These are phyloP conservation scores for Pinctada fucata DNA, from an alignment of 2,888 invertebrate genomes.

Conservation along the genomic window DNA sequence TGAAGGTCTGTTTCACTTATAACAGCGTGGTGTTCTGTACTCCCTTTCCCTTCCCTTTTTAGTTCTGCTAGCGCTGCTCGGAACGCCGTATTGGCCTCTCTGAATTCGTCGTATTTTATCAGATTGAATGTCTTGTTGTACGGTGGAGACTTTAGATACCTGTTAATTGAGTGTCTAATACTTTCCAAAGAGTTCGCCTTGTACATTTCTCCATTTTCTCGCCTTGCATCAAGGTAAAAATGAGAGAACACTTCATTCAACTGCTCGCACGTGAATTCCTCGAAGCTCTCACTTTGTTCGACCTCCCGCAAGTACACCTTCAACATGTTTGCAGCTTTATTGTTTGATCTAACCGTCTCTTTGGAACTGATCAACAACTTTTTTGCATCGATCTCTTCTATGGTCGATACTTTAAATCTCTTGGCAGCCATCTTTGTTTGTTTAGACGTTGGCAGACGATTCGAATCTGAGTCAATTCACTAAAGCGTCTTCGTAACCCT, in stretches of 20 bases:
- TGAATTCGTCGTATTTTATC: conserved; percentile 32
- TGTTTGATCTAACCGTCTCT: conserved; percentile 8
- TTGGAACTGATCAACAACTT: not conserved
- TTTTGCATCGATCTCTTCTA: not conserved
- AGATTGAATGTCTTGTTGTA: conserved; percentile 35
- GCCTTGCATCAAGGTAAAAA: conserved; percentile 22
- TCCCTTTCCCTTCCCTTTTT: conserved; percentile 21
- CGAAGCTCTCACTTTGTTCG: conserved; percentile 7
- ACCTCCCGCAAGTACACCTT: not conserved
- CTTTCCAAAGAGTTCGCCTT: conserved; percentile 23
- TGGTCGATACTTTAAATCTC: not conserved
- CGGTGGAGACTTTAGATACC: conserved; percentile 36
- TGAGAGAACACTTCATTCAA: conserved; percentile 12
- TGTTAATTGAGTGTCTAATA: conserved; percentile 31
- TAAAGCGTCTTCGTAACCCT: not conserved
- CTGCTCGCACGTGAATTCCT: conserved; percentile 7
- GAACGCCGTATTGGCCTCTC: conserved; percentile 28
- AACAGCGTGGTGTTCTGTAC: conserved; percentile 28
- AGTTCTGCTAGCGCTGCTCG: conserved; percentile 29
- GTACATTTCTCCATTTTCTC: conserved; percentile 12
- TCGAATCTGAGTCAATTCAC: not conserved
- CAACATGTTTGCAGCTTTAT: conserved; percentile 21
- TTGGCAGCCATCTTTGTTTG: not conserved
- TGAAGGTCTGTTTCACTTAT: conserved; percentile 29
- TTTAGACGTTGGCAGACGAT: not conserved